A percentile compares a stretch with the other conserved stretches of the same genome.
phyloP scores from a whole-genome alignment of 2,113 vertebrate genomes.

The Ctenomys sociabilis region DNA sequence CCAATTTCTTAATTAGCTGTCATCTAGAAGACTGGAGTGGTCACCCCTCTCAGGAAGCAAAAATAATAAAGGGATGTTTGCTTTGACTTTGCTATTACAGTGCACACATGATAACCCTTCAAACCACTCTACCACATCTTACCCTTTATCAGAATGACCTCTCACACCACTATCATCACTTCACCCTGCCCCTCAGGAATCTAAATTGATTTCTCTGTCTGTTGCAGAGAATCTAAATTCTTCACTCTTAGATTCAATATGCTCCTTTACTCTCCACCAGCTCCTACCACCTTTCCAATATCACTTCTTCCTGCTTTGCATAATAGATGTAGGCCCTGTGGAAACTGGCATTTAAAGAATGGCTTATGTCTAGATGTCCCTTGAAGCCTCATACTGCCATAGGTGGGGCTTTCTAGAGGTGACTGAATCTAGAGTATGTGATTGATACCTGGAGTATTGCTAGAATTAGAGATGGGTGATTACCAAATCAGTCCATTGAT shows the following conservation, averaged over 20 bases:
- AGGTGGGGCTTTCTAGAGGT: background rate
- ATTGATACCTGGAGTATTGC: background rate
- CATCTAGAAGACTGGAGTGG: conserved; percentile 25
- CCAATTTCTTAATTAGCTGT: conserved; percentile 46
- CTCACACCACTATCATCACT: background rate
- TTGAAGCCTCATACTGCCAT: background rate
- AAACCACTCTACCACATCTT: background rate
- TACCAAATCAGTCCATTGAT: background rate
- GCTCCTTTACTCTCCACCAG: background rate
- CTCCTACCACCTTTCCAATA: background rate
- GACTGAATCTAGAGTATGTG: background rate
- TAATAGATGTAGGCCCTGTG: background rate
- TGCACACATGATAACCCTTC: background rate
- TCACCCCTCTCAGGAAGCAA: conserved; percentile 36
- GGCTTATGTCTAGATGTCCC: background rate
- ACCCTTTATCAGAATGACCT: background rate
- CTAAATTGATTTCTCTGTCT: background rate
- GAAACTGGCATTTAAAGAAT: background rate
- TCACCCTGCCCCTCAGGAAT: background rate
- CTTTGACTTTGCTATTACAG: conserved; percentile 21
- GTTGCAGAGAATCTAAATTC: conserved; percentile 29
- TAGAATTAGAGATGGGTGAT: background rate
- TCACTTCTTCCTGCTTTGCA: background rate
- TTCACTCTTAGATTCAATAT: conserved; percentile 40
- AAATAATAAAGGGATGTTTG: conserved; percentile 39